These are phyloP conservation scores for Dicrostonyx torquatus DNA, from an alignment of 2,797 vertebrate genomes.

Conservation along the genomic window DNA sequence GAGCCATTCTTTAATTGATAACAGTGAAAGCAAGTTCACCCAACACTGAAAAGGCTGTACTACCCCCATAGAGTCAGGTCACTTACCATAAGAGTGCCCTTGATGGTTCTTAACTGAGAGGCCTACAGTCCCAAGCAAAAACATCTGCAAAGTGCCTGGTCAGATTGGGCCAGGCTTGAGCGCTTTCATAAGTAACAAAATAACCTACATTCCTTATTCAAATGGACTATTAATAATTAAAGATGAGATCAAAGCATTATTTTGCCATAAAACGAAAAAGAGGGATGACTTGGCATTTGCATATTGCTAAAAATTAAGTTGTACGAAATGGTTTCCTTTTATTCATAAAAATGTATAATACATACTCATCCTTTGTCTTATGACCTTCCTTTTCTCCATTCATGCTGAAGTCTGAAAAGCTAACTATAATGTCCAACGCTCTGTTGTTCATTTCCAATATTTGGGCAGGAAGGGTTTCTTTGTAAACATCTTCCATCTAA, in stretches of 20 bases:
- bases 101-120: constrained; percentile 48
- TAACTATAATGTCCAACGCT: constrained; percentile 12
- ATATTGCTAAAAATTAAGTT: neutral
- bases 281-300: neutral
- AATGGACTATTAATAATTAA: constrained; percentile 39
- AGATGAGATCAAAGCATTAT: constrained; percentile 43
- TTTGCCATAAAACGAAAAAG: neutral
- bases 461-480: constrained; percentile 22
- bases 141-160: constrained; percentile 72
- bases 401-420: constrained; percentile 17
- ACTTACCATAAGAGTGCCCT: constrained; percentile 47
- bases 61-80: constrained; percentile 1
- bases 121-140: constrained; percentile 73
- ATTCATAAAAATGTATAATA: neutral
- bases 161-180: constrained; percentile 57
- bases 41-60: constrained; percentile 67
- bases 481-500: constrained; percentile 56
- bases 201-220: constrained; percentile 77
- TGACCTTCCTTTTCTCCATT: constrained; percentile 5
- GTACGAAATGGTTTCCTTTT: neutral
- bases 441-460: constrained; percentile 48
- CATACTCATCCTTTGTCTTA: neutral
- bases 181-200: constrained; percentile 77
- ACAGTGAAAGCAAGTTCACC: constrained; percentile 70
- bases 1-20: constrained; percentile 50